Evolutionary conservation across 2,113 vertebrate species (phyloP), one percentile per base, ranked within the genome.

Genomic region (Cyanistes caeruleus): DNA sequence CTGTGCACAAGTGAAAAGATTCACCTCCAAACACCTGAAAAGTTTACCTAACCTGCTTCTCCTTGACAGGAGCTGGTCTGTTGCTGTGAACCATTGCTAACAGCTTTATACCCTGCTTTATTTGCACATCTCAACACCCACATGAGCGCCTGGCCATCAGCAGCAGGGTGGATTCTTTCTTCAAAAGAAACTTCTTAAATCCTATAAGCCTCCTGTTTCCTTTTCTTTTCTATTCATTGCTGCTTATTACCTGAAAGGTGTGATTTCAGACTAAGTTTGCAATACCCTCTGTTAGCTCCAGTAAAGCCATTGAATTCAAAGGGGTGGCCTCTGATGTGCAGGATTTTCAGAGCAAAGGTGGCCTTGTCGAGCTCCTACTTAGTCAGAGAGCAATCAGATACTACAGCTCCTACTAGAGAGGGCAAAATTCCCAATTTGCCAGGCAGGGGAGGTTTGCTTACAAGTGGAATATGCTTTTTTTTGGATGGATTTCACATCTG

Each of bases 21-120:
- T 97, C 97, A 97, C 96, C 93, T 94, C 84, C 86, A 96, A 96
- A 96, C 30, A 96, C 90, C 84, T 74, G 91, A 70, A 89, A 97
- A 96, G 64, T 96, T 97, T 94, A 91, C 90, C 87, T 89, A 80
- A 87, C 87, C 63, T 65, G 68, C 64, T 93, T 94, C 82, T 90
- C 58, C 84, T 86, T 86, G 81, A 88, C 87, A 80, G 64, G 53
- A 88, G 67, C 10, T 67, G 23, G 44, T 37, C 41, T 75, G 60
- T 65, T 75, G 53, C 87, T 22, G 2, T 44, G 78, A 93, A 69
- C 83, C 68, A 27, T n/a, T 10, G 41, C 81, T 90, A 97, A 92
- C 82, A 90, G 82, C 64, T 84, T 95, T 91, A 67, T 84, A 90
- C 73, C n/a, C 44, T 52, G 62, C 60, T 83, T 93, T 80, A 81